phyloP scores from a whole-genome alignment of 2,888 invertebrate genomes.

The Cheiracanthium punctorium region DNA sequence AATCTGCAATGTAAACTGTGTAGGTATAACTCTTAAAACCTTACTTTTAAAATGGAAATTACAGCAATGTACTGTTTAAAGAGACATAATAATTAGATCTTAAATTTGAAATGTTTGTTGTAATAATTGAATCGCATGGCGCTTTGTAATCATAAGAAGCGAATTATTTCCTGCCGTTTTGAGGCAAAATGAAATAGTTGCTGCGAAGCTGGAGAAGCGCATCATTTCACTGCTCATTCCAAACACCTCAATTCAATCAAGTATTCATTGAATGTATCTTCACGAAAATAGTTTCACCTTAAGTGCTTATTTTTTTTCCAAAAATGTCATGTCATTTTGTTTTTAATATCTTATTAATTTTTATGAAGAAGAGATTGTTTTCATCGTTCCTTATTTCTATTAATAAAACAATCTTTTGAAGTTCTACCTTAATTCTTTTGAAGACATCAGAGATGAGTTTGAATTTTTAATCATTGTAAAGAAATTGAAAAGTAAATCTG shows the following conservation, averaged over 20 bases:
- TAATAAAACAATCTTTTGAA: neutral
- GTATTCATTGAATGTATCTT: neutral
- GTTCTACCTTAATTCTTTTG: neutral
- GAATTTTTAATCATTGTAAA: neutral
- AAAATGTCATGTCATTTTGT: neutral
- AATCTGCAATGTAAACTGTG: no score
- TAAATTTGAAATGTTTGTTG: neutral
- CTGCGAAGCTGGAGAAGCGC: neutral
- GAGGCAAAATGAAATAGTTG: neutral
- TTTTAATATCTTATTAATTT: neutral
- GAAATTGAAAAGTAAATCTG: neutral
- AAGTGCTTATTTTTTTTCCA: neutral
- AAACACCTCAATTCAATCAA: neutral
- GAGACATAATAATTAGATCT: no score
- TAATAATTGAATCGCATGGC: neutral
- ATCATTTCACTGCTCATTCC: neutral
- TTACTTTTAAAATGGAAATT: no score
- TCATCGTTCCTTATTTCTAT: neutral
- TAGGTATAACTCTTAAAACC: neutral
- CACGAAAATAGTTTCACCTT: neutral
- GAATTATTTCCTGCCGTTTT: neutral
- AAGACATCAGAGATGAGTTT: neutral
- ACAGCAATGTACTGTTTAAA: no score
- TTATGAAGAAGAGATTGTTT: neutral
- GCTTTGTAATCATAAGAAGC: neutral